phyloP scores from a whole-genome alignment of 2,113 vertebrate species.

The Aviceda subcristata region DNA sequence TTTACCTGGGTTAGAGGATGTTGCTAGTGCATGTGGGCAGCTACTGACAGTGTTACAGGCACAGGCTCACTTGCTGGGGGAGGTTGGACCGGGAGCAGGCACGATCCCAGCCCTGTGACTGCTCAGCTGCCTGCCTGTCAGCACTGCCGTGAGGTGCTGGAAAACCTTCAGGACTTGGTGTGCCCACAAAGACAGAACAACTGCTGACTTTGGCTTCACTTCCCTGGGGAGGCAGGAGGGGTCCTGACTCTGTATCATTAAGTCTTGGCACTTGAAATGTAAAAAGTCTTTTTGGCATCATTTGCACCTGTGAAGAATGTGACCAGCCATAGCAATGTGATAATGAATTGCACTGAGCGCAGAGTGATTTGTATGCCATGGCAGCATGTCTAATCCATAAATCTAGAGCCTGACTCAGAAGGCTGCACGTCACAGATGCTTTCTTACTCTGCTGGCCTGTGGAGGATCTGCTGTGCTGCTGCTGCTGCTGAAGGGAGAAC shows the following conservation, averaged over 20 bases:
- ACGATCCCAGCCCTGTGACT: background rate
- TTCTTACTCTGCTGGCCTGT: background rate
- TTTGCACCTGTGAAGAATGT: constrained; percentile 1
- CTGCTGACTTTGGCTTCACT: background rate
- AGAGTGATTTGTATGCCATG: constrained; percentile 21
- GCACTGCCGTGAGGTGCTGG: background rate
- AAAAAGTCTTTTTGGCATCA: constrained; percentile 11
- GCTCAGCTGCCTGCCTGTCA: background rate
- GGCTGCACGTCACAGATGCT: background rate
- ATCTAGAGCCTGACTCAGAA: constrained; percentile 34
- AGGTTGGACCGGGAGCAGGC: background rate
- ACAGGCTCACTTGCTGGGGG: background rate
- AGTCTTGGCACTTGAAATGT: background rate
- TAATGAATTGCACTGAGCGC: background rate
- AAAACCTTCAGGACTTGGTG: background rate
- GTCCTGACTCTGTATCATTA: background rate
- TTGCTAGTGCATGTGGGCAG: background rate
- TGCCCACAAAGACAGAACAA: background rate
- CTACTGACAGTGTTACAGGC: background rate
- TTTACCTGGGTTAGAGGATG: background rate
- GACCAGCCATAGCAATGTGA: background rate
- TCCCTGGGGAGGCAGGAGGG: background rate
- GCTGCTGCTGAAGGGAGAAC: background rate
- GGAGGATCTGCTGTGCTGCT: background rate
- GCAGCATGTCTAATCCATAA: constrained; percentile 31